phyloP scores from a whole-genome alignment of 2,113 vertebrate species.

The Mobula hypostoma region DNA sequence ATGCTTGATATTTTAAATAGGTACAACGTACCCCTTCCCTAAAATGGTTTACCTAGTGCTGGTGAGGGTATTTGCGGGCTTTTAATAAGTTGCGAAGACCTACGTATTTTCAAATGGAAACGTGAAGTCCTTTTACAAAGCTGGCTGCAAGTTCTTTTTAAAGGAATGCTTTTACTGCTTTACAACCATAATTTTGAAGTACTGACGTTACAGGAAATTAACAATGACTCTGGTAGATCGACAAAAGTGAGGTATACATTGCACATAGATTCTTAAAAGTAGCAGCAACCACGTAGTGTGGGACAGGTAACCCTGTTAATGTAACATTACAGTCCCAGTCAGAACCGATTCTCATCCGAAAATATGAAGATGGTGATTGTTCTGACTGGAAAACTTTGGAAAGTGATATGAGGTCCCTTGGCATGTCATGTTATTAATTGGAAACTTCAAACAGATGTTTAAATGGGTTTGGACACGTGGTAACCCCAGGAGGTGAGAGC shows the following conservation, averaged over 20 bases:
- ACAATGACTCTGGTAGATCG: background rate
- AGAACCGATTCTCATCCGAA: background rate
- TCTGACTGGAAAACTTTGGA: background rate
- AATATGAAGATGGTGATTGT: background rate
- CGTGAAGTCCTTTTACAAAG: background rate
- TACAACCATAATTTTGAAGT: background rate
- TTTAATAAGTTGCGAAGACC: background rate
- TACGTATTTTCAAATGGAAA: background rate
- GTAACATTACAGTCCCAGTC: background rate
- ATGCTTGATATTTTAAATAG: constrained; percentile 26
- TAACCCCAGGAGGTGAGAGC: constrained; percentile 49
- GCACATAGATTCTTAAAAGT: background rate
- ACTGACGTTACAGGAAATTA: constrained; percentile 18
- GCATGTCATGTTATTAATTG: constrained; percentile 55
- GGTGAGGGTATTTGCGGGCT: background rate
- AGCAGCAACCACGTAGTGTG: background rate
- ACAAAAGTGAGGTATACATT: background rate
- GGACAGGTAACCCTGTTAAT: background rate
- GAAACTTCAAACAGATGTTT: constrained; percentile 64
- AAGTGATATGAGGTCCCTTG: background rate
- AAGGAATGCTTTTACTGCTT: background rate
- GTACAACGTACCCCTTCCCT: background rate
- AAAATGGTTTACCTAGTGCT: background rate
- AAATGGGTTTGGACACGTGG: constrained; percentile 61
- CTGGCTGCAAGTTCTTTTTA: background rate